Evolutionary conservation across 2,797 vertebrate genomes (phyloP).

Genomic region (Hephaestus fuliginosus): DNA sequence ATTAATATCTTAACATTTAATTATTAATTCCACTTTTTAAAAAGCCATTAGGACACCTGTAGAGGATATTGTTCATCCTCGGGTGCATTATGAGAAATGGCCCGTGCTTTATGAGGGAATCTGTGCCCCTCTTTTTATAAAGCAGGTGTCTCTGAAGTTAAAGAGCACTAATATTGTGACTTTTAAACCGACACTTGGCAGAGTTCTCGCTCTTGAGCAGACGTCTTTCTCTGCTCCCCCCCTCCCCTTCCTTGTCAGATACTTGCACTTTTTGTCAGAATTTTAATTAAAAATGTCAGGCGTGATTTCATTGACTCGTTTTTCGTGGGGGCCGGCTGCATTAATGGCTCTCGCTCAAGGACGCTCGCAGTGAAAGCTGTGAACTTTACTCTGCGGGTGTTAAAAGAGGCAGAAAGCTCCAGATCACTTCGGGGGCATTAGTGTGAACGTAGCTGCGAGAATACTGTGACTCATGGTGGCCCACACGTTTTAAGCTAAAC

Average conservation of each 20-base stretch:
- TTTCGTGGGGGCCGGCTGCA: conserved; percentile 14
- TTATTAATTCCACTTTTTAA: conserved; percentile 28
- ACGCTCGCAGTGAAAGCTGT: conserved; percentile 29
- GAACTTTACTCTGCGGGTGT: conserved; percentile 48
- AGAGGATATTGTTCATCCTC: conserved; percentile 12
- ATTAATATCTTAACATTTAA: conserved; percentile 36
- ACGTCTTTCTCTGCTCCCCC: conserved; percentile 13
- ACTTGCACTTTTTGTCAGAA: conserved; percentile 57
- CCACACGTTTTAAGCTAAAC: not conserved
- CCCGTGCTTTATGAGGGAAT: not conserved
- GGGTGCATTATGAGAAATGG: conserved; percentile 4
- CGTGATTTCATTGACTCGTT: conserved; percentile 66
- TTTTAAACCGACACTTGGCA: not conserved
- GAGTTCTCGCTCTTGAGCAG: conserved; percentile 20
- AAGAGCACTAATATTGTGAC: conserved; percentile 30
- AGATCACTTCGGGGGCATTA: conserved; percentile 3
- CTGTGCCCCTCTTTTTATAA: not conserved
- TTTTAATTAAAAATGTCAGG: conserved; percentile 76
- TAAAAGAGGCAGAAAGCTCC: conserved; percentile 4
- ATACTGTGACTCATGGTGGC: not conserved
- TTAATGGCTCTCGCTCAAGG: conserved; percentile 42
- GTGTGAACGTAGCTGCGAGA: conserved; percentile 27
- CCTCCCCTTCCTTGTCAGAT: conserved; percentile 38
- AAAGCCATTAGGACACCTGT: conserved; percentile 15
- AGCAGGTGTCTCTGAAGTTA: conserved; percentile 35